Base-by-base conservation (phyloP, 1,140 invertebrate genomes). In the Bradysia coprophila region DNA sequence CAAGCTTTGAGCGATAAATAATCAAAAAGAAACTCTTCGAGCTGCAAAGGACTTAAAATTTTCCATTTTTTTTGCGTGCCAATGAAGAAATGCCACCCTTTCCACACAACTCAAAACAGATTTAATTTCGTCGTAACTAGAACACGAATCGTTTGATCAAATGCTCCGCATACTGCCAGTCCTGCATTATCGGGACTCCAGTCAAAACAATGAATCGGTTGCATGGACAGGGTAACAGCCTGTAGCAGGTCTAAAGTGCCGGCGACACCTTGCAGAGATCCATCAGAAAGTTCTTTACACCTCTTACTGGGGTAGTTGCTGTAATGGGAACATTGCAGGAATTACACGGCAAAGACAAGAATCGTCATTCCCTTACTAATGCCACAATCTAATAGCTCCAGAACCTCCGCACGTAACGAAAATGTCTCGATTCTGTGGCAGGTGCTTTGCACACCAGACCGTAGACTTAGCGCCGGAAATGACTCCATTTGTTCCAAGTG, bases 391-490 rank as follows among this genome's bases (percentile, higher is more conserved):
- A 2, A 95, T 55, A 16, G 85, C 80, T 21, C 91, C 92, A 54
- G 75, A 76, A 10, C 92, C 91, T 8, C 89, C 87, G 49, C 79
- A 78, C 0, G 91, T 93, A 49, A 85, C 72, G 57, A 95, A 95
- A n/a, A 96, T 60, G 57, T 96, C 91, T 40, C 91, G 69, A 60
- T 95, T 94, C 64, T 96, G 91, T 1, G 91, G 91, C 37, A 95
- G 62, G 68, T 95, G 91, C 37, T 74, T 72, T 2, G 73, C 81
- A 22, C 73, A 61, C 92, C 91, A 95, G 32, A 96, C 69, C 1
- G 87, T 91, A n/a, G 84, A 79, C 45, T 77, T 58, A 74, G 81
- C 40, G 65, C 77, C 77, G 73, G 48, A 50, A 54, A 64, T 53
- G 38, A 55, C 51, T n/a, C 50, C 52, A 47, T 53, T 59, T 3